Evolutionary conservation across 2,797 vertebrate genomes (phyloP), one percentile per base, ranked within the genome.

Genomic region (Podargus strigoides): DNA sequence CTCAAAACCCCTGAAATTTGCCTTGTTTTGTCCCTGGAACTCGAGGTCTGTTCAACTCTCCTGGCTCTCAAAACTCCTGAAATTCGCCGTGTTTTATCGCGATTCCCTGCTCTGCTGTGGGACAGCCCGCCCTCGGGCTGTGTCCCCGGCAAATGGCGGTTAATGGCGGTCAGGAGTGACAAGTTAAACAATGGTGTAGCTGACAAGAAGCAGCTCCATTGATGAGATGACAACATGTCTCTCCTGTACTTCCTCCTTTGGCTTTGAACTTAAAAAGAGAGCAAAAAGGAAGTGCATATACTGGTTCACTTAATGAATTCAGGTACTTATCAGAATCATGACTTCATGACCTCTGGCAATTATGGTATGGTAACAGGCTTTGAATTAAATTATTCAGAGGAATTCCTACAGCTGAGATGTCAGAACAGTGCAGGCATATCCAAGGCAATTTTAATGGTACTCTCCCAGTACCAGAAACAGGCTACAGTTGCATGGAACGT

Each of bases 401-500:
- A 39, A 19, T 16, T 36, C 41, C 52, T 75, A 9, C 44, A 70
- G 49, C 58, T 56, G 39, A 42, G 49, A 11, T 56, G 46, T 67
- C 30, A 34, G 34, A 42, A 24, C 46, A 74, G 55, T 7, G 20
- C 21, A 58, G 60, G 52, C 37, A 2, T 41, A 28, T 14, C 20
- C 44, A 75, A 82, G 26, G 44, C 0, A 3, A 41, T 62, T 91
- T 85, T 59, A 79, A 3, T 6, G 72, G 46, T 17, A 10, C 27
- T 52, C 4, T 52, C 28, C n/a, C 34, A 22, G 17, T 8, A 19
- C 20, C 59, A 60, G 69, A 70, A 74, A 8, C 9, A 18, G 55
- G 50, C 42, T 44, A 12, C 49, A 14, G 1, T 12, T 56, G 7
- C 3, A 1, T 10, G 58, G 79, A 49, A 22, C 3, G 0, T 0